Evolutionary conservation across 35 echinoderm and acorn worm genomes (phyloP).

Genomic region (Heliocidaris erythrogramma): DNA sequence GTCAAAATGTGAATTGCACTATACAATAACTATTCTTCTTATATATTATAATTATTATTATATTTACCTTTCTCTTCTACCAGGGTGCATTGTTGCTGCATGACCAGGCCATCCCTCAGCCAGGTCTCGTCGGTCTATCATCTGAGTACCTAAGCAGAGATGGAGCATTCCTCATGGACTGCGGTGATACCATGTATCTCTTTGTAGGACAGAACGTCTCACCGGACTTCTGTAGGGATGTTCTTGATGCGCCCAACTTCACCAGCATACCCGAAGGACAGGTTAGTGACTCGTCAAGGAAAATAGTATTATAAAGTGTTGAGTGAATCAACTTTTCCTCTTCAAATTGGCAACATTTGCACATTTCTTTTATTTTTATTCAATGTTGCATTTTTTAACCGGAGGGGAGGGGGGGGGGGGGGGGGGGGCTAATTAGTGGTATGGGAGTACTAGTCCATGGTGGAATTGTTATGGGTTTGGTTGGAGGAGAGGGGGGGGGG

Average conservation of each 20-base stretch:
- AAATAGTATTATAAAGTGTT: too few relatives aligned
- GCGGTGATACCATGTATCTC: conserved; percentile 78
- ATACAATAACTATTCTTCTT: background rate
- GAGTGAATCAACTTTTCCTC: too few relatives aligned
- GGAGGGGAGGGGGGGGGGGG: too few relatives aligned
- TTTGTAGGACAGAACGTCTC: conserved; percentile 70
- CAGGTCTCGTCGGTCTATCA: conserved; percentile 71
- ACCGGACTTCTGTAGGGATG: conserved; percentile 64
- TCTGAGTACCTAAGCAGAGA: conserved; percentile 78
- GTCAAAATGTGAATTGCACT: background rate
- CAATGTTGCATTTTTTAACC: too few relatives aligned
- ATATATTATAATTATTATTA: background rate
- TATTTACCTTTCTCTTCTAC: background rate
- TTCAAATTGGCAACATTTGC: too few relatives aligned
- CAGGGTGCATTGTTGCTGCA: conserved; percentile 79
- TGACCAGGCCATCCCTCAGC: conserved; percentile 83
- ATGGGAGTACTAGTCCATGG: too few relatives aligned
- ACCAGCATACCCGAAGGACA: conserved; percentile 80
- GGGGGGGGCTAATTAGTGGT: too few relatives aligned
- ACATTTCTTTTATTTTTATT: too few relatives aligned
- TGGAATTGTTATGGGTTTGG: too few relatives aligned
- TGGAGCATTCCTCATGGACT: conserved; percentile 93
- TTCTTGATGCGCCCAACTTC: conserved; percentile 96
- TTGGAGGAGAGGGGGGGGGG: too few relatives aligned
- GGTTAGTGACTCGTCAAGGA: conserved; percentile 58